phyloP scores from a whole-genome alignment of 2,888 invertebrate genomes.

The Amphipyra tragopoginis region DNA sequence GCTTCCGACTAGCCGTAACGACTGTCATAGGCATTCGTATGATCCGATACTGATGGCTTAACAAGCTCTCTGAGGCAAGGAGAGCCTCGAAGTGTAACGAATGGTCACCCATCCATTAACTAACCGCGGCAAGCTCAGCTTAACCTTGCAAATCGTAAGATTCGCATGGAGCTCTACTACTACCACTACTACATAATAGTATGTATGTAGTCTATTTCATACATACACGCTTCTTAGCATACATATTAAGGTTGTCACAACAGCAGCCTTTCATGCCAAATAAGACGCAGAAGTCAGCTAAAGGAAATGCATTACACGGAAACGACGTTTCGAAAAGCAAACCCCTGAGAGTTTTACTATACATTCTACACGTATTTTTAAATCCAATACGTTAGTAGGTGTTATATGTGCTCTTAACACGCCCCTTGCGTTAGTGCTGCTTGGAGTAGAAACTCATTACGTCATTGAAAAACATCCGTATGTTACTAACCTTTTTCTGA shows the following conservation, averaged over 20 bases:
- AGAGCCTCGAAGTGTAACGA: too few relatives aligned
- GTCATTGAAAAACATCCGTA: background rate
- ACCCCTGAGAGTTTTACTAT: background rate
- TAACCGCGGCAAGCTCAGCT: too few relatives aligned
- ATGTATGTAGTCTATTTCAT: too few relatives aligned
- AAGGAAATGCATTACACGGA: background rate
- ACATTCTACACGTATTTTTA: too few relatives aligned
- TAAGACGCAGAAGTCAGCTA: background rate
- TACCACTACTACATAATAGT: too few relatives aligned
- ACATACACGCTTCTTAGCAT: background rate
- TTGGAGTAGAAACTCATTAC: conserved; percentile 4
- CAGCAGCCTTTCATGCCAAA: background rate
- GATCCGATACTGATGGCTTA: too few relatives aligned
- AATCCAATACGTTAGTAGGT: conserved; percentile 5
- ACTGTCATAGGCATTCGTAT: too few relatives aligned
- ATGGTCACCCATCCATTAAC: too few relatives aligned
- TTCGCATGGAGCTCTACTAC: too few relatives aligned
- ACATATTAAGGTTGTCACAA: background rate
- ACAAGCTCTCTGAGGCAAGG: too few relatives aligned
- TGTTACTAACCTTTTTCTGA: background rate
- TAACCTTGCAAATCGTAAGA: too few relatives aligned
- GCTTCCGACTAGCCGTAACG: too few relatives aligned
- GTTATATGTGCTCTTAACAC: background rate
- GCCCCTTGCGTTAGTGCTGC: background rate
- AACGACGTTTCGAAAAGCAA: conserved; percentile 2